Conservation (phyloP, 2,797 vertebrate species). For the Alectoris magna region DNA sequence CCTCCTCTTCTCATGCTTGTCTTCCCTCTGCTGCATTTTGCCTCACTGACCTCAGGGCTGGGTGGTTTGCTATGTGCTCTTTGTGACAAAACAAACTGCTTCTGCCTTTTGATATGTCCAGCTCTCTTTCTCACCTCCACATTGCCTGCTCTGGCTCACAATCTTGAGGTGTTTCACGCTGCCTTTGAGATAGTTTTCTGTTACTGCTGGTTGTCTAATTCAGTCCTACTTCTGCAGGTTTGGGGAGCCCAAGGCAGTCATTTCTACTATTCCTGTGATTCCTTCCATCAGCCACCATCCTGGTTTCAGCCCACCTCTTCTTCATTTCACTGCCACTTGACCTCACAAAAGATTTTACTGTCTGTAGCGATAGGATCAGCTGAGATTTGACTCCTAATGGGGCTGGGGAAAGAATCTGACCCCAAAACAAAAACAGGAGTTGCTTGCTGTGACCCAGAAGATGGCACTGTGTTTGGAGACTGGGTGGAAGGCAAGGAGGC, state of each 20-base stretch:
- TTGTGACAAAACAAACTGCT: not conserved
- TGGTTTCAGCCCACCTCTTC: not conserved
- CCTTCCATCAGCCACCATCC: not conserved
- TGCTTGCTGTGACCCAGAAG: not conserved
- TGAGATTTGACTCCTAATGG: not conserved
- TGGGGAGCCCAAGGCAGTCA: not conserved
- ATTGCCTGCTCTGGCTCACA: not conserved
- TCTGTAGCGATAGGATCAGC: not conserved
- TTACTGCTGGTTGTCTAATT: not conserved
- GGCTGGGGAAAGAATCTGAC: not conserved
- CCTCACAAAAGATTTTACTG: not conserved
- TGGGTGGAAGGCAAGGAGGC: not conserved
- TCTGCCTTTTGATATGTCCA: not conserved
- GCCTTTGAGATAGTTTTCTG: not conserved
- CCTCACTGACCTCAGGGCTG: accelerated
- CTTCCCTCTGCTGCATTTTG: not conserved
- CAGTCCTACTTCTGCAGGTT: not conserved
- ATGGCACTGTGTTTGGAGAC: not conserved
- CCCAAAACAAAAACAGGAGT: not conserved
- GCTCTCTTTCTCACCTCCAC: not conserved
- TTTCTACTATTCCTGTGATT: not conserved
- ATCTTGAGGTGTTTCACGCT: not conserved
- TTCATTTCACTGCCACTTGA: not conserved
- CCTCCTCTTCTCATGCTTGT: not conserved
- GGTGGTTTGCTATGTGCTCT: not conserved